Evolutionary conservation across 2,797 vertebrate species (phyloP).

Genomic region (Balearica regulorum): DNA sequence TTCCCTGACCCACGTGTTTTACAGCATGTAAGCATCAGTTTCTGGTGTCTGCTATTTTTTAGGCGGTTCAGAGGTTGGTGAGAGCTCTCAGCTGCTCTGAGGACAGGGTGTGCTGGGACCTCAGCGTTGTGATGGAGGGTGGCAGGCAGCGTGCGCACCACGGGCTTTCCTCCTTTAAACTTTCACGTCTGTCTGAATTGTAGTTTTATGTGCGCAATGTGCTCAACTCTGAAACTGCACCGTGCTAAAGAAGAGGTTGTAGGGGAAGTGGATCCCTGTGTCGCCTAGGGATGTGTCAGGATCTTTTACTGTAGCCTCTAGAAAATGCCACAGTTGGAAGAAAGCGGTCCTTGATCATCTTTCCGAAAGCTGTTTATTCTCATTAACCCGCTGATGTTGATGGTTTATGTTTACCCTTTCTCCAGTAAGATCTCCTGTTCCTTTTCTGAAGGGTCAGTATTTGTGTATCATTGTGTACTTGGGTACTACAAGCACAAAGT

Average conservation of each 20-base stretch:
- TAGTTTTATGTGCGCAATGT: not conserved
- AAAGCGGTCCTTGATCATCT: not conserved
- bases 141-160: not conserved
- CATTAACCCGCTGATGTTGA: not conserved
- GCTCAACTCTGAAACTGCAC: not conserved
- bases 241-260: not conserved
- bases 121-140: not conserved
- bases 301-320: not conserved
- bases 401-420: not conserved
- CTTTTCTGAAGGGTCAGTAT: not conserved
- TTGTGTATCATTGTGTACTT: not conserved
- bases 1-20: not conserved
- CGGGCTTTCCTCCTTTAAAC: no score
- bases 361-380: not conserved
- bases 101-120: not conserved
- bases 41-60: not conserved
- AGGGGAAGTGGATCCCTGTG: not conserved
- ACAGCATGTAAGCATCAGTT: not conserved
- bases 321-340: not conserved
- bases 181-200: not conserved
- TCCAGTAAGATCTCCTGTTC: not conserved
- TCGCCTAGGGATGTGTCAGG: not conserved
- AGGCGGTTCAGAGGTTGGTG: not conserved
- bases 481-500: fast-evolving
- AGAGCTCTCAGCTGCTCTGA: not conserved